Evolutionary conservation across 1,140 invertebrate genomes (phyloP).

Genomic region (Nomia melanderi): DNA sequence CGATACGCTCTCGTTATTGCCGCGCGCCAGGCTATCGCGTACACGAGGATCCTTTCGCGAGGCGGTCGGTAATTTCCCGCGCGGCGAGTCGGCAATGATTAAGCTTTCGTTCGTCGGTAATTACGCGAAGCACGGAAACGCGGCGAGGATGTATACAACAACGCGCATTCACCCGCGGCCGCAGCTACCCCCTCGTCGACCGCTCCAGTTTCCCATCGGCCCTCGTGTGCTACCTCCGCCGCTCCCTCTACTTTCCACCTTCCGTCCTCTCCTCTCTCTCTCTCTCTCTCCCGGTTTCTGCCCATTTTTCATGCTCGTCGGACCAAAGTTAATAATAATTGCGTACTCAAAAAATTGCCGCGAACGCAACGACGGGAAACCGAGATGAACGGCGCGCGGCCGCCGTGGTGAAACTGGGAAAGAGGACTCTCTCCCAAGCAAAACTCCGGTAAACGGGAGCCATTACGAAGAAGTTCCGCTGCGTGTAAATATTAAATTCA

Average conservation of each 20-base stretch:
- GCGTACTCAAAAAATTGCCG: slow-evolving; percentile 45
- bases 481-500: slow-evolving; percentile 55
- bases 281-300: not conserved
- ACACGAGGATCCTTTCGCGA: slow-evolving; percentile 53
- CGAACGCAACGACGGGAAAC: slow-evolving; percentile 11
- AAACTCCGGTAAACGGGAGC: not conserved
- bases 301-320: slow-evolving; percentile 2
- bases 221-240: not conserved
- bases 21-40: slow-evolving; percentile 31
- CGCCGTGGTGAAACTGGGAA: too few relatives aligned
- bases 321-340: slow-evolving; percentile 58
- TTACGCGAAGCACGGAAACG: slow-evolving; percentile 56
- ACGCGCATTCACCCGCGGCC: slow-evolving; percentile 46
- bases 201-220: not conserved
- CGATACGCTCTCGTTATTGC: slow-evolving; percentile 48
- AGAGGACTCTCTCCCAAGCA: too few relatives aligned
- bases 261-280: too few relatives aligned
- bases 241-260: too few relatives aligned
- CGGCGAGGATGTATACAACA: slow-evolving; percentile 36
- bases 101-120: slow-evolving; percentile 59
- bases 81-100: slow-evolving; percentile 60
- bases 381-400: slow-evolving; percentile 12
- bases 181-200: not conserved
- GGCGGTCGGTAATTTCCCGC: slow-evolving; percentile 60
- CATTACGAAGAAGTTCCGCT: not conserved